phyloP scores from a whole-genome alignment of 2,113 vertebrate species.

The Hymenochirus boettgeri region DNA sequence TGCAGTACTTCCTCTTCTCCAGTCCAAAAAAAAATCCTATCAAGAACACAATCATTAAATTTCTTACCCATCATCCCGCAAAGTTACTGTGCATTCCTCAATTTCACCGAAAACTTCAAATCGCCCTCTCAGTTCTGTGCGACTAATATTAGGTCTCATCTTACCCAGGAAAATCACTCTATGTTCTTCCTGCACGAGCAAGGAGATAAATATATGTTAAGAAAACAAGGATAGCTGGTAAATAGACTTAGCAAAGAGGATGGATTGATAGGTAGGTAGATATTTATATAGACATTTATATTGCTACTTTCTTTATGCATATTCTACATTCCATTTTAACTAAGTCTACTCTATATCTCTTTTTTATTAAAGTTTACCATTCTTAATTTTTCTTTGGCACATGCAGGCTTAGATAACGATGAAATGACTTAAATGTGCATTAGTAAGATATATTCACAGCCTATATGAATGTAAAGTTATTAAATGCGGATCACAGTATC shows the following conservation, averaged over 20 bases:
- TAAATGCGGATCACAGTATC: slow-evolving; percentile 10
- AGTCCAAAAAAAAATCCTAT: slow-evolving; percentile 48
- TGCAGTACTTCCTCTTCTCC: slow-evolving; percentile 49
- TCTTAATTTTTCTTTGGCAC: slow-evolving; percentile 8
- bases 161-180: slow-evolving; percentile 93
- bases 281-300: not conserved
- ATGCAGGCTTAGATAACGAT: slow-evolving; percentile 14
- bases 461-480: slow-evolving; percentile 14
- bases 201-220: no score
- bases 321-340: not conserved
- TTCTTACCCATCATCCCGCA: slow-evolving; percentile 91
- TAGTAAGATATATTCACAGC: slow-evolving; percentile 15
- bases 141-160: slow-evolving; percentile 85
- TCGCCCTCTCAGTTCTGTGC: slow-evolving; percentile 87
- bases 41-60: slow-evolving; percentile 57
- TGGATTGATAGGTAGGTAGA: no score
- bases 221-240: no score
- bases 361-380: slow-evolving; percentile 22
- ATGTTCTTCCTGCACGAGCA: slow-evolving; percentile 79
- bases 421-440: not conserved
- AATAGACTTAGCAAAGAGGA: no score
- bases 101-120: slow-evolving; percentile 99
- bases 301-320: not conserved
- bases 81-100: slow-evolving; percentile 94
- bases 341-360: slow-evolving; percentile 13